Percentiles rank a stretch among this genome's conserved stretches.
Conservation (phyloP, 2,797 vertebrate genomes). For the Garrulus glandarius region DNA sequence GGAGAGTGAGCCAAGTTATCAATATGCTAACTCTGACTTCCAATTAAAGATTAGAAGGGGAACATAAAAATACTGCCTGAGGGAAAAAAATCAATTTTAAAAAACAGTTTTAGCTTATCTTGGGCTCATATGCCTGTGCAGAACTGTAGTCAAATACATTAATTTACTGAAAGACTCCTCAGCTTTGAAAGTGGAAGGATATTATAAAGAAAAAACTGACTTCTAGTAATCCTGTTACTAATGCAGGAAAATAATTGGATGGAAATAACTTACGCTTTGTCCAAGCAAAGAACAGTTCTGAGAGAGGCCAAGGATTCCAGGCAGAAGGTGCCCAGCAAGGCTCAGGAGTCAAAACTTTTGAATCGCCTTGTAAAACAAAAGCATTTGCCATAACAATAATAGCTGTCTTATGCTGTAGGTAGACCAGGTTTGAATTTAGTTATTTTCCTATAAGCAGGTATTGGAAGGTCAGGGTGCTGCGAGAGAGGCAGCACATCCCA, state of each 20-base stretch:
- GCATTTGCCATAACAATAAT: neutral
- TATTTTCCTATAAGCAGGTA: neutral
- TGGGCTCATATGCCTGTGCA: neutral
- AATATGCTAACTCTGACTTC: neutral
- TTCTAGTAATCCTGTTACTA: neutral
- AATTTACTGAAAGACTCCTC: neutral
- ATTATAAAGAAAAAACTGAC: neutral
- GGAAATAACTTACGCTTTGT: neutral
- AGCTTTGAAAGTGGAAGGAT: neutral
- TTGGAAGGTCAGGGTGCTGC: neutral
- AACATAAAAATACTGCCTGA: neutral
- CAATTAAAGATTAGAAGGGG: conserved; percentile 5
- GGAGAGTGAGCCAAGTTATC: neutral
- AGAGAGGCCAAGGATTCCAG: neutral
- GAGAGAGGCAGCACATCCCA: neutral
- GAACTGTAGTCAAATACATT: neutral
- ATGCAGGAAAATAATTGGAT: neutral
- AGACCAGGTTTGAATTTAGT: neutral
- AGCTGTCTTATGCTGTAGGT: neutral
- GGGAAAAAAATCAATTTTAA: neutral
- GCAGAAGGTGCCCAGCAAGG: neutral
- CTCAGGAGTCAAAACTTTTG: neutral
- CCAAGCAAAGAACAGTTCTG: neutral
- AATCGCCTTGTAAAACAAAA: neutral
- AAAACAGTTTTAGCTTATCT: neutral